These are phyloP conservation scores for Potamarius usumacintae DNA, from an alignment of 2,113 vertebrate genomes.

Conservation along the genomic window DNA sequence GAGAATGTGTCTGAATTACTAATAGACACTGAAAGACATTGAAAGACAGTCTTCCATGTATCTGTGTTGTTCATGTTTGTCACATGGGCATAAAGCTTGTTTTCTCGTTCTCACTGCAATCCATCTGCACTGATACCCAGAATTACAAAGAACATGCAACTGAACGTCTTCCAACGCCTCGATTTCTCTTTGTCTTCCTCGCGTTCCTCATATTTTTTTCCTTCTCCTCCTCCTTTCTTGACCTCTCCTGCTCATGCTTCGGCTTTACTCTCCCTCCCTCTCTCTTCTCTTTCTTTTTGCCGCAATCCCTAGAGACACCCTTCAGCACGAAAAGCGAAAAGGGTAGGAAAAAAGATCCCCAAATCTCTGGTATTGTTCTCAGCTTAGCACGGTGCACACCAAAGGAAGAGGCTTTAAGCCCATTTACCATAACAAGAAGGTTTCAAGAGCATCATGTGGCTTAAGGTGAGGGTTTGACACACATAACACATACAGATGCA, in stretches of 20 bases:
- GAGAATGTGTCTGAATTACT: slow-evolving; percentile 10
- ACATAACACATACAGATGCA: not conserved
- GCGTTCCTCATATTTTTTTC: not conserved
- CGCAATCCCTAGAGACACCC: slow-evolving; percentile 64
- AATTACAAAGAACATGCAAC: not conserved
- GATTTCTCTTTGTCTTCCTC: not conserved
- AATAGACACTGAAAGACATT: not conserved
- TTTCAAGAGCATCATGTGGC: slow-evolving; percentile 3
- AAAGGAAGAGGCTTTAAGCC: slow-evolving; percentile 29
- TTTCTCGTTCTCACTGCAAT: not conserved
- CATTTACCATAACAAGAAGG: slow-evolving; percentile 25
- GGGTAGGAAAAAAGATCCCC: slow-evolving; percentile 25
- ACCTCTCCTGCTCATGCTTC: not conserved
- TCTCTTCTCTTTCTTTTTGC: slow-evolving; percentile 33
- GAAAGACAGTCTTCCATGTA: slow-evolving; percentile 1
- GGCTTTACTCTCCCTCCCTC: not conserved
- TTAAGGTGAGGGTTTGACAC: not conserved
- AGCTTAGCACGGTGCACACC: slow-evolving; percentile 3
- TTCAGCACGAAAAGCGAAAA: slow-evolving; percentile 64
- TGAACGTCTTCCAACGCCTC: not conserved
- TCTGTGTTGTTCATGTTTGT: not conserved
- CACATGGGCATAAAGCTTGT: not conserved
- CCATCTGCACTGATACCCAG: not conserved
- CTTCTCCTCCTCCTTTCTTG: not conserved
- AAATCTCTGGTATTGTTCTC: slow-evolving; percentile 38